phyloP scores from a whole-genome alignment of 2,888 invertebrate genomes.

The Buathra laborator region DNA sequence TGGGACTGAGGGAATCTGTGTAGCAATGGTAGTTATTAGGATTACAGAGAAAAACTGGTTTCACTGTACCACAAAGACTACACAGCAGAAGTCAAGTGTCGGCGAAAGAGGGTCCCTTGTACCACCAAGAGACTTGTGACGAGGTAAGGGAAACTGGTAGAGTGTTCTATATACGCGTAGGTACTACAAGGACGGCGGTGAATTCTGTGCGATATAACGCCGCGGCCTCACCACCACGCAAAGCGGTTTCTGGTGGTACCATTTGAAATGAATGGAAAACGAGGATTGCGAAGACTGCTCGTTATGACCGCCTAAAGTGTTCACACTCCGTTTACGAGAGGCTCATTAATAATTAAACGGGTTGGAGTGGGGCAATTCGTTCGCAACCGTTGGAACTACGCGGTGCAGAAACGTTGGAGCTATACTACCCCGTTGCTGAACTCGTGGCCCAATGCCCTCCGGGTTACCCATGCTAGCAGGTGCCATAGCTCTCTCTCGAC shows the following conservation, averaged over 20 bases:
- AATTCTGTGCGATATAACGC: constrained; percentile 31
- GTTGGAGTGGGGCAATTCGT: constrained; percentile 76
- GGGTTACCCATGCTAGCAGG: constrained; percentile 43
- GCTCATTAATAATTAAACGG: constrained; percentile 78
- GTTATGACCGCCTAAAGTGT: constrained; percentile 72
- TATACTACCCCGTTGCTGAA: not conserved
- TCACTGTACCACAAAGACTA: constrained; percentile 13
- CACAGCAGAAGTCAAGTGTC: constrained; percentile 26
- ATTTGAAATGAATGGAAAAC: constrained; percentile 59
- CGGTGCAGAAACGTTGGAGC: not conserved
- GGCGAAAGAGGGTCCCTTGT: constrained; percentile 17
- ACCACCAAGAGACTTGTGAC: not conserved
- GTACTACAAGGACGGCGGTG: not conserved
- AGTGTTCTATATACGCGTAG: not conserved
- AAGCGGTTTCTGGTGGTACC: constrained; percentile 34
- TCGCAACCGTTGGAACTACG: constrained; percentile 59
- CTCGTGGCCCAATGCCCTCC: constrained; percentile 21
- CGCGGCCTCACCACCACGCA: constrained; percentile 3
- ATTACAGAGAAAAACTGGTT: not conserved
- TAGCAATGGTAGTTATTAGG: not conserved
- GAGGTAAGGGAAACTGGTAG: not conserved
- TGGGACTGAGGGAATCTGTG: not conserved
- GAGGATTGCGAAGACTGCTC: constrained; percentile 59
- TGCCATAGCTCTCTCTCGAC: constrained; percentile 43
- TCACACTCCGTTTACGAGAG: constrained; percentile 73